Percentiles rank a stretch among this genome's conserved stretches.
Conservation (phyloP, 2,888 invertebrate genomes). For the Epirrhoe alternata region DNA sequence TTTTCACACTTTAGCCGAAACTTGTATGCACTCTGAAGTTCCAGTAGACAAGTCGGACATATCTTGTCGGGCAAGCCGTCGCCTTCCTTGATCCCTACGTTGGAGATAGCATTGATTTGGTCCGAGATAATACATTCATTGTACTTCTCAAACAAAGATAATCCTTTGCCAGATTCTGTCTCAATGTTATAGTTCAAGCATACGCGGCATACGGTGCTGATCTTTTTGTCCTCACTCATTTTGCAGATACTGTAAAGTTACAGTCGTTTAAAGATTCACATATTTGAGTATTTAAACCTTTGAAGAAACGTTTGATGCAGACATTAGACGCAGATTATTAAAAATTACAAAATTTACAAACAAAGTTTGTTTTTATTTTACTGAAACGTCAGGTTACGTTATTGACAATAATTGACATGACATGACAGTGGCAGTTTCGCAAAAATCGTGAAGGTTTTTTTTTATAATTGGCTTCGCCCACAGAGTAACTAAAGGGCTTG, state of each 20-base stretch:
- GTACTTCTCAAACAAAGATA: constrained; percentile 65
- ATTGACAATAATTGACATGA: too few relatives aligned
- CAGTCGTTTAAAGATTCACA: not conserved
- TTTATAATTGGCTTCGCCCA: too few relatives aligned
- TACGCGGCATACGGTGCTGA: constrained; percentile 60
- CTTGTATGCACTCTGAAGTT: constrained; percentile 63
- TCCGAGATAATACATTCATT: constrained; percentile 60
- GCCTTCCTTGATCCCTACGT: constrained; percentile 59
- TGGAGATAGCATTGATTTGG: constrained; percentile 63
- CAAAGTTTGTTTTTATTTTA: too few relatives aligned
- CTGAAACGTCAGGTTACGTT: too few relatives aligned
- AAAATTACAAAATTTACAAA: too few relatives aligned
- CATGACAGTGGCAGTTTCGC: too few relatives aligned
- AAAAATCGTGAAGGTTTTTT: too few relatives aligned
- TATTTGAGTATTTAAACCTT: not conserved
- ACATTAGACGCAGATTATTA: too few relatives aligned
- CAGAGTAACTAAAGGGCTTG: too few relatives aligned
- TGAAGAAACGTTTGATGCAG: too few relatives aligned
- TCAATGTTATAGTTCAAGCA: constrained; percentile 56
- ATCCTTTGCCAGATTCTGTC: constrained; percentile 46
- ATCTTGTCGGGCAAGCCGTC: constrained; percentile 71
- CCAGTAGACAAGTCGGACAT: constrained; percentile 65
- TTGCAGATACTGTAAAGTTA: not conserved
- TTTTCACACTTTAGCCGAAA: constrained; percentile 70
- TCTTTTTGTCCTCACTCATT: constrained; percentile 41